Conservation (phyloP, 2,113 vertebrate species). For the Elachura formosa region DNA sequence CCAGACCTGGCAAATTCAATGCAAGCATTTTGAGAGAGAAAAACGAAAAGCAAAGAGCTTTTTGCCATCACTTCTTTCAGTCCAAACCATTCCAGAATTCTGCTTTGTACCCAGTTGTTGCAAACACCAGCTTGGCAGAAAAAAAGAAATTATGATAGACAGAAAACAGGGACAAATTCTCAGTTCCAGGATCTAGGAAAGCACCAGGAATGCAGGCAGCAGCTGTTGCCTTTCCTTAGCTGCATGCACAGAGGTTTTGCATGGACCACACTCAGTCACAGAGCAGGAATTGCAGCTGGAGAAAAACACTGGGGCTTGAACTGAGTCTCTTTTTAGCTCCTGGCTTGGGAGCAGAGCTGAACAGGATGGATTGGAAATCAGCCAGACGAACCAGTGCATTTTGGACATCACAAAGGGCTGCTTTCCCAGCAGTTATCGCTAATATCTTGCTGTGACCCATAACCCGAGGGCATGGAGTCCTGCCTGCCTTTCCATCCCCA, state of each 20-base stretch:
- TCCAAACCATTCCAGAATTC: not conserved
- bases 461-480: not conserved
- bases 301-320: not conserved
- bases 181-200: not conserved
- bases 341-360: not conserved
- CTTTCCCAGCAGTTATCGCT: not conserved
- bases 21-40: not conserved
- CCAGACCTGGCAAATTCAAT: not conserved
- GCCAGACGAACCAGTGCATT: slow-evolving; percentile 14
- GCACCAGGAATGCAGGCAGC: not conserved
- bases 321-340: not conserved
- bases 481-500: not conserved
- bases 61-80: not conserved
- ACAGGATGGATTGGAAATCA: not conserved
- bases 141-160: fast-evolving
- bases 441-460: not conserved
- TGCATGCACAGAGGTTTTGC: not conserved
- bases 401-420: not conserved
- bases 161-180: not conserved
- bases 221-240: not conserved
- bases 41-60: not conserved
- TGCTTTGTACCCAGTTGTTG: not conserved
- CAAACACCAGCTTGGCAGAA: not conserved
- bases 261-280: fast-evolving
- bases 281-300: not conserved